Evolutionary conservation across 1,140 invertebrate species (phyloP).

Genomic region (Delia radicum): DNA sequence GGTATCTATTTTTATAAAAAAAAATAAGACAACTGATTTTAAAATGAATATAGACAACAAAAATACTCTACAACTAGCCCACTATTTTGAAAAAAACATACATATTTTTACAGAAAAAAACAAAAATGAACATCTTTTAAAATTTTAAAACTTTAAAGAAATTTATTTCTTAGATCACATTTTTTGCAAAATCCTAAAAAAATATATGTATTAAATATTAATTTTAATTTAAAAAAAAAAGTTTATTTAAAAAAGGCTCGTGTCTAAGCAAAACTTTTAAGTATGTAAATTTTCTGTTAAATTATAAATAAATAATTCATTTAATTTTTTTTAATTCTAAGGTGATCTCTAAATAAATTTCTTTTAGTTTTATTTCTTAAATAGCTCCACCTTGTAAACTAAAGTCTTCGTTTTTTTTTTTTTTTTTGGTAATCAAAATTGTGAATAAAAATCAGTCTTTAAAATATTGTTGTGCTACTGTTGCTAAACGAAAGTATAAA

Average conservation of each 20-base stretch:
- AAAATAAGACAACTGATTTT: slow-evolving; percentile 6
- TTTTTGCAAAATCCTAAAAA: not conserved
- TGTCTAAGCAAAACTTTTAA: slow-evolving; percentile 7
- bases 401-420: not conserved
- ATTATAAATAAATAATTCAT: not conserved
- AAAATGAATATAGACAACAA: not conserved
- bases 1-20: slow-evolving; percentile 17
- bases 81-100: slow-evolving; percentile 19
- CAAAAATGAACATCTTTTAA: not conserved
- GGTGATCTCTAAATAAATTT: not conserved
- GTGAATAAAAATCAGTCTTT: not conserved
- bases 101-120: slow-evolving; percentile 2
- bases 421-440: not conserved
- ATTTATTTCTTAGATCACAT: not conserved
- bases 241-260: slow-evolving; percentile 14
- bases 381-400: not conserved
- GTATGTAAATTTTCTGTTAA: not conserved
- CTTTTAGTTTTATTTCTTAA: not conserved
- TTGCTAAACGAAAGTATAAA: not conserved
- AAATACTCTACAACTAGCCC: slow-evolving; percentile 9
- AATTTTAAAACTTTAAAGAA: slow-evolving; percentile 1
- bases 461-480: slow-evolving; percentile 3
- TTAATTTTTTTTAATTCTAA: not conserved
- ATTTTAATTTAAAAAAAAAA: not conserved
- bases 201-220: not conserved